These are phyloP conservation scores for Aptenodytes patagonicus DNA, from an alignment of 2,113 vertebrate genomes.

Conservation along the genomic window DNA sequence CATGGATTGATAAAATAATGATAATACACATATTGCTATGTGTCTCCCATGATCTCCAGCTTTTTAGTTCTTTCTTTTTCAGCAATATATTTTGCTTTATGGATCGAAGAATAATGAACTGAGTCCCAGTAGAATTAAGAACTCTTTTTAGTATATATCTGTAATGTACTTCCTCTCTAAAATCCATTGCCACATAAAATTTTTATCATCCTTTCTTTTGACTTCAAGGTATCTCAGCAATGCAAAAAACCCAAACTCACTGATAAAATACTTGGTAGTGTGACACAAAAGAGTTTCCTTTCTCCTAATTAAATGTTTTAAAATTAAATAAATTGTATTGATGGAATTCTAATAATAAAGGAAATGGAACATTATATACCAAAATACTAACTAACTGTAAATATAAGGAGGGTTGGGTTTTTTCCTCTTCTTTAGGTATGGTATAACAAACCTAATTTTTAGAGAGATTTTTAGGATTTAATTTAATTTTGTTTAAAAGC, in stretches of 20 bases:
- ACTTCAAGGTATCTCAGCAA: neutral
- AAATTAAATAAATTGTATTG: neutral
- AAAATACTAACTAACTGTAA: neutral
- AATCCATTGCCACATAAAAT: neutral
- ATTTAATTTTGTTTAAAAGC: constrained; percentile 19
- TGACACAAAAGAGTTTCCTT: neutral
- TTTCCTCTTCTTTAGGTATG: neutral
- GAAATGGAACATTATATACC: neutral
- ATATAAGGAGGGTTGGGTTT: neutral
- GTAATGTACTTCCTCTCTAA: neutral
- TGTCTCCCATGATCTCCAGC: neutral
- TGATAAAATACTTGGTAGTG: neutral
- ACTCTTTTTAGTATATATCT: neutral
- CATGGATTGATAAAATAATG: neutral
- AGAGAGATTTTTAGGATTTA: neutral
- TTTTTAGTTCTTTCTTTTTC: neutral
- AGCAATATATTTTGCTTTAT: neutral
- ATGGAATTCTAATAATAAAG: neutral
- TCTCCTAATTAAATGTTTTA: neutral
- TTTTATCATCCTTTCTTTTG: neutral
- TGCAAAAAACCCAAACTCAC: neutral
- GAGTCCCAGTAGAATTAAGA: neutral
- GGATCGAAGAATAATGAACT: neutral
- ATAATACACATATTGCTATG: neutral
- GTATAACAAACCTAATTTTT: neutral